Conservation (phyloP, 2,797 vertebrate species). For the Holocentrus rufus region DNA sequence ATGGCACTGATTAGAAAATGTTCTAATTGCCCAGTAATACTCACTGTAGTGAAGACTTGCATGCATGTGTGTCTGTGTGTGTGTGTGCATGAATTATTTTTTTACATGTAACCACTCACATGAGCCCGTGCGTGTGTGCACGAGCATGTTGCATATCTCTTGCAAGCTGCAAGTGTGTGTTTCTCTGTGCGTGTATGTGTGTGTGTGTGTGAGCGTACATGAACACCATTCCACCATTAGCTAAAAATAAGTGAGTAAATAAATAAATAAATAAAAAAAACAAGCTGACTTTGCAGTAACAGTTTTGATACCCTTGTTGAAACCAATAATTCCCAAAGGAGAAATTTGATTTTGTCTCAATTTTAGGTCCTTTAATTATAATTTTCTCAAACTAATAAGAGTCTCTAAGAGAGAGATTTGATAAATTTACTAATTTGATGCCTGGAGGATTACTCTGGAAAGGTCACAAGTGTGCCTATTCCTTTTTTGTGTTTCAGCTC, state of each 20-base stretch:
- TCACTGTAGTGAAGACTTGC: slow-evolving; percentile 9
- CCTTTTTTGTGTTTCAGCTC: background rate
- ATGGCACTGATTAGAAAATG: slow-evolving; percentile 66
- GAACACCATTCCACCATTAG: background rate
- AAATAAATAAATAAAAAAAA: no score
- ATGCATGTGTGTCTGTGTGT: background rate
- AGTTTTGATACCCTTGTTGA: no score
- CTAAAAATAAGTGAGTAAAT: no score
- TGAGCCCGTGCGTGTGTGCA: background rate
- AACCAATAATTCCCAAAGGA: slow-evolving; percentile 35
- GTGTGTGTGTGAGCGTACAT: slow-evolving; percentile 59
- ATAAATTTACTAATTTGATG: slow-evolving; percentile 4
- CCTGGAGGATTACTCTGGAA: background rate
- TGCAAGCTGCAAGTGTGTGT: background rate
- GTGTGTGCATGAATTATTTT: background rate
- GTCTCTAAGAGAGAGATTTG: background rate
- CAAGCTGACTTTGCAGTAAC: no score
- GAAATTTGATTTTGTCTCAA: slow-evolving; percentile 9
- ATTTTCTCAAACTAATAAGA: slow-evolving; percentile 36
- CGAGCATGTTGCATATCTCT: no score
- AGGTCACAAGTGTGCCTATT: slow-evolving; percentile 3
- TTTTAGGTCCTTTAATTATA: slow-evolving; percentile 53
- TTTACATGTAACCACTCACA: background rate
- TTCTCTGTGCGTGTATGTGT: background rate
- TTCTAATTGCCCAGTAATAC: slow-evolving; percentile 77